Evolutionary conservation across 2,113 vertebrate species (phyloP).

Genomic region (Recurvirostra avosetta): DNA sequence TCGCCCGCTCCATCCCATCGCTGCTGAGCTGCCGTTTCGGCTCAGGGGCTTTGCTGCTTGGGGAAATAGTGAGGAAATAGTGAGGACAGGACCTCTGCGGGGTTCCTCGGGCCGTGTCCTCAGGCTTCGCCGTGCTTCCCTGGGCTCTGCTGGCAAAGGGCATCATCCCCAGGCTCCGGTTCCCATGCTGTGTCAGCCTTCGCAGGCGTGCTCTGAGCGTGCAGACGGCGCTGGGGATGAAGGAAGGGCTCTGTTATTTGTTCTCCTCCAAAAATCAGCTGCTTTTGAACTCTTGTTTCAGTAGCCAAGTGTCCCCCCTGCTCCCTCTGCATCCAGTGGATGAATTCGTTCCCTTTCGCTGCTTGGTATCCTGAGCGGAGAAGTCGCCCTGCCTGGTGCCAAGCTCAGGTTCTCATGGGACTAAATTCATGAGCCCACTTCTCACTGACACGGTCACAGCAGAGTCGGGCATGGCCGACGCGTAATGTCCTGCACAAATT

Average conservation of each 20-base stretch:
- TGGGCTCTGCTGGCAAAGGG: background rate
- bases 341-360: background rate
- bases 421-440: background rate
- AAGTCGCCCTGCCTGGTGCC: background rate
- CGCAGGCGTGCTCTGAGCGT: background rate
- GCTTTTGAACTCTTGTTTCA: background rate
- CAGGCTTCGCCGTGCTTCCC: background rate
- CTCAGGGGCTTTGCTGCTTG: background rate
- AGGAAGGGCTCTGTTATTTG: slow-evolving; percentile 1
- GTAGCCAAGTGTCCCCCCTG: background rate
- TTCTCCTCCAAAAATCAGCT: background rate
- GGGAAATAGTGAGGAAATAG: fast-evolving
- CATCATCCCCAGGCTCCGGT: background rate
- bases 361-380: background rate
- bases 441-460: background rate
- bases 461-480: background rate
- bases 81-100: background rate
- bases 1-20: background rate
- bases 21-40: background rate
- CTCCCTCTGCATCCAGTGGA: fast-evolving
- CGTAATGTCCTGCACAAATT: background rate
- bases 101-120: background rate
- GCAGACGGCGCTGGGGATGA: background rate
- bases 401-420: background rate
- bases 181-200: background rate